phyloP scores from a whole-genome alignment of 2,113 vertebrate species.

The Neopipo cinnamomea region DNA sequence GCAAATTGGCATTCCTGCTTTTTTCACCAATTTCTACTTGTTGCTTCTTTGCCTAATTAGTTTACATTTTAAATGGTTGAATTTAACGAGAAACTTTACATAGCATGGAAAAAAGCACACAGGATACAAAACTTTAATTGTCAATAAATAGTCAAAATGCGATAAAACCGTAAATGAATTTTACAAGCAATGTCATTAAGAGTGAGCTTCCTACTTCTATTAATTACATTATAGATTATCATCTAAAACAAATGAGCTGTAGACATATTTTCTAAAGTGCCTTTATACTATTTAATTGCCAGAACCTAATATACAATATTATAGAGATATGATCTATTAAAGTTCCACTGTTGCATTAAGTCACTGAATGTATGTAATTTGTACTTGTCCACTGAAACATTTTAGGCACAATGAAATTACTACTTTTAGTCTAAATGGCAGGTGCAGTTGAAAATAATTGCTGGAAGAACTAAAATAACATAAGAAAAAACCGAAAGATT shows the following conservation, averaged over 20 bases:
- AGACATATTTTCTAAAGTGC: conserved; percentile 76
- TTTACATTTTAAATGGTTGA: not conserved
- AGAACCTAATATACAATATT: conserved; percentile 84
- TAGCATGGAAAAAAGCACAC: not conserved
- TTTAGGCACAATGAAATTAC: conserved; percentile 82
- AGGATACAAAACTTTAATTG: conserved; percentile 34
- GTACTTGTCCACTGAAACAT: conserved; percentile 87
- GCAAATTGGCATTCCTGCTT: not conserved
- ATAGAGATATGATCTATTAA: conserved; percentile 92
- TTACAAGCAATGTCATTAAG: conserved; percentile 69
- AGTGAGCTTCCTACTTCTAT: conserved; percentile 78
- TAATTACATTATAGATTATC: conserved; percentile 87
- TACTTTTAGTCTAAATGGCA: conserved; percentile 67
- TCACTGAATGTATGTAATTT: conserved; percentile 84
- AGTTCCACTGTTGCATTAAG: conserved; percentile 86
- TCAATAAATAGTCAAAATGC: conserved; percentile 74
- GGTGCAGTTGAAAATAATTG: conserved; percentile 64
- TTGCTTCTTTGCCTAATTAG: not conserved
- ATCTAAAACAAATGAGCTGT: conserved; percentile 90
- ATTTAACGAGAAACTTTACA: conserved; percentile 28
- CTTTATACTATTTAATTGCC: conserved; percentile 87
- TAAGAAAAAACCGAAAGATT: conserved; percentile 5
- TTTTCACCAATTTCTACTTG: not conserved
- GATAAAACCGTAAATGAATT: conserved; percentile 73
- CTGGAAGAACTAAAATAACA: conserved; percentile 61